A percentile compares a stretch with the other conserved stretches of the same genome.
Evolutionary conservation across 1,140 invertebrate species (phyloP).

Genomic region (Colletes gigas): DNA sequence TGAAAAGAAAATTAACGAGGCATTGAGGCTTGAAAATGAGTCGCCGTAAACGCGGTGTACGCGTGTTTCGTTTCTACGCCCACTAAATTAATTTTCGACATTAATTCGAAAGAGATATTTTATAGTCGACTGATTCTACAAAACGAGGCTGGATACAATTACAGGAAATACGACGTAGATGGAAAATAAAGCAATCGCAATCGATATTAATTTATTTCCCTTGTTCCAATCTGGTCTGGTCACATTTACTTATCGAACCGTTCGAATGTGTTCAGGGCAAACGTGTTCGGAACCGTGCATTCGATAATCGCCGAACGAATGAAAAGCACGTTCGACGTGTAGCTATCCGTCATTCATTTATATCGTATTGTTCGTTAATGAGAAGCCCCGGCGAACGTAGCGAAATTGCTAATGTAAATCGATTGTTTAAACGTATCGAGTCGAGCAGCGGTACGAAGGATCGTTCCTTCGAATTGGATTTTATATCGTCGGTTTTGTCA

Average conservation of each 20-base stretch:
- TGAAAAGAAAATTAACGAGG: no score
- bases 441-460: background rate
- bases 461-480: slow-evolving; percentile 4
- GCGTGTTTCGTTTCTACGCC: background rate
- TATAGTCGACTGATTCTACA: background rate
- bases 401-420: slow-evolving; percentile 56
- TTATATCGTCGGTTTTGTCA: background rate
- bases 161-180: background rate
- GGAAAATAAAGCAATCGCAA: slow-evolving; percentile 37
- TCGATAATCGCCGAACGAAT: slow-evolving; percentile 49
- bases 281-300: slow-evolving; percentile 55
- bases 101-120: background rate
- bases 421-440: slow-evolving; percentile 30
- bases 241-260: slow-evolving; percentile 53
- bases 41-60: no score
- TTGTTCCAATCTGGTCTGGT: slow-evolving; percentile 22
- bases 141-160: background rate
- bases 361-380: slow-evolving; percentile 53
- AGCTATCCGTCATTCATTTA: slow-evolving; percentile 51
- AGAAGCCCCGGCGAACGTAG: slow-evolving; percentile 31
- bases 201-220: slow-evolving; percentile 52
- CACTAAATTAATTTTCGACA: background rate
- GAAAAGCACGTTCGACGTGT: slow-evolving; percentile 49
- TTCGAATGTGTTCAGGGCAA: slow-evolving; percentile 39
- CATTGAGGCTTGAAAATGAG: no score